Conservation (phyloP, 2,888 invertebrate species). For the Plutella xylostella region DNA sequence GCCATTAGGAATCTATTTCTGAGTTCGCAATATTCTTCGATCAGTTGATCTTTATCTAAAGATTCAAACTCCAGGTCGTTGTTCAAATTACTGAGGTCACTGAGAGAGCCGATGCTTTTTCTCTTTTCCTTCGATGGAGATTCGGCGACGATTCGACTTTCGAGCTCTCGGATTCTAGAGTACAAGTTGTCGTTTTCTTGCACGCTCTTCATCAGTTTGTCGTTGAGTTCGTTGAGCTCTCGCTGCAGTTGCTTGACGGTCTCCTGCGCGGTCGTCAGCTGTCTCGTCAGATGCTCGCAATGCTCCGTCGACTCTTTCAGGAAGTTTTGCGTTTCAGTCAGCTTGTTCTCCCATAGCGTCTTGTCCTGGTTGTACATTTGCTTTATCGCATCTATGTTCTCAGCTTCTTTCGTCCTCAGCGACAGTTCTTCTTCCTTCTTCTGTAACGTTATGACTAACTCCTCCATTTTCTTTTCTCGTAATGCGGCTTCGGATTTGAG, state of each 20-base stretch:
- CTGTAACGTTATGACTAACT: slow-evolving; percentile 79
- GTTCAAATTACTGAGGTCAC: slow-evolving; percentile 84
- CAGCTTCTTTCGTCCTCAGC: slow-evolving; percentile 77
- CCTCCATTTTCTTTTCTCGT: slow-evolving; percentile 82
- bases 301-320: slow-evolving; percentile 76
- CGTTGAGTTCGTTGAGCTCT: slow-evolving; percentile 76
- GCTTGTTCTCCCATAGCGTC: slow-evolving; percentile 74
- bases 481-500: slow-evolving; percentile 76
- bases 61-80: slow-evolving; percentile 79
- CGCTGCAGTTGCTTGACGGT: slow-evolving; percentile 75
- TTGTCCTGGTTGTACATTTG: slow-evolving; percentile 73
- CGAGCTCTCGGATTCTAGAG: slow-evolving; percentile 77
- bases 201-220: slow-evolving; percentile 75
- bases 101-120: slow-evolving; percentile 81
- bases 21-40: slow-evolving; percentile 84
- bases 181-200: slow-evolving; percentile 84
- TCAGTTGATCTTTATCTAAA: slow-evolving; percentile 79
- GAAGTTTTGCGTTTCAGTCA: slow-evolving; percentile 76
- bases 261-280: slow-evolving; percentile 74
- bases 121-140: slow-evolving; percentile 70
- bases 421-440: slow-evolving; percentile 82
- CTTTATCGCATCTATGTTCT: slow-evolving; percentile 72
- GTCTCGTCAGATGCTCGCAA: slow-evolving; percentile 73
- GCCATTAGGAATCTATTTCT: slow-evolving; percentile 84
- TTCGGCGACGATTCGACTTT: slow-evolving; percentile 65